phyloP scores from a whole-genome alignment of 1,140 invertebrate species.

The Ips typographus region DNA sequence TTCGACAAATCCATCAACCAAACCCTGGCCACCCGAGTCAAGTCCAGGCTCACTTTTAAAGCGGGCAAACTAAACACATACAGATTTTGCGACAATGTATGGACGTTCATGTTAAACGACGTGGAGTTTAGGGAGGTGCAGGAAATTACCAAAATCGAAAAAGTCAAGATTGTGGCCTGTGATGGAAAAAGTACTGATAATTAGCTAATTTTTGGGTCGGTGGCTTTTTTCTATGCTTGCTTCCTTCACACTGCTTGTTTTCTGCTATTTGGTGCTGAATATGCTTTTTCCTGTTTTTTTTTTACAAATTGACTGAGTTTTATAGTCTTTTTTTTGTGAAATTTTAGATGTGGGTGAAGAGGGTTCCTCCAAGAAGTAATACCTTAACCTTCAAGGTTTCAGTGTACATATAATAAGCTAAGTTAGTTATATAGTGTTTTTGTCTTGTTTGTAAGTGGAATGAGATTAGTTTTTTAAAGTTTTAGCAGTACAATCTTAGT shows the following conservation, averaged over 20 bases:
- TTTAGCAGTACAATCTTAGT: no score
- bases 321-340: neutral
- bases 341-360: slow-evolving; percentile 37
- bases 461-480: no score
- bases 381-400: neutral
- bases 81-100: slow-evolving; percentile 99
- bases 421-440: no score
- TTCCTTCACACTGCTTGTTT: no score
- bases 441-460: no score
- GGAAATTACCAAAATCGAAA: slow-evolving; percentile 92
- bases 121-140: slow-evolving; percentile 97
- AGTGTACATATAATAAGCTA: neutral
- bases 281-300: neutral
- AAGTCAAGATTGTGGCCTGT: slow-evolving; percentile 99
- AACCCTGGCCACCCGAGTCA: slow-evolving; percentile 88
- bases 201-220: neutral
- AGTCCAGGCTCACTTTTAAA: slow-evolving; percentile 92
- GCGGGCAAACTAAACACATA: slow-evolving; percentile 97
- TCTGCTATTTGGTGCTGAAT: no score
- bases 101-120: slow-evolving; percentile 99
- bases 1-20: slow-evolving; percentile 98
- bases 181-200: slow-evolving; percentile 88
- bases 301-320: neutral
- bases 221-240: no score
- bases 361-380: slow-evolving; percentile 36